Evolutionary conservation across 2,888 invertebrate species (phyloP), one percentile per base, ranked within the genome.

Genomic region (Cantharis lateralis): DNA sequence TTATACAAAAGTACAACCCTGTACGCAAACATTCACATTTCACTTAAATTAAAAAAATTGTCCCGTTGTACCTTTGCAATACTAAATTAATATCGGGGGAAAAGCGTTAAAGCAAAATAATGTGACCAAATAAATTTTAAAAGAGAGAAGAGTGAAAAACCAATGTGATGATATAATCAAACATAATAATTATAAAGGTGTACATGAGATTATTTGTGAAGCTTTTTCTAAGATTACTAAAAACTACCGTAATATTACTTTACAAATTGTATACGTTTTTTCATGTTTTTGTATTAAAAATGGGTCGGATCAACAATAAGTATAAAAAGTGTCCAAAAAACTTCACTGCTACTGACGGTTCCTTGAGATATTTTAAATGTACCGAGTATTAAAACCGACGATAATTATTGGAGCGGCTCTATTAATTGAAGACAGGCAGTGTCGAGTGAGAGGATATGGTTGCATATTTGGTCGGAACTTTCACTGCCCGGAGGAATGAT

Each of bases 231-330:
- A 80, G 79, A 81, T 48, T 72, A 78, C 81, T 82, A 82, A 79
- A 80, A 84, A 85, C 86, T 87, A 87, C 83, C 80, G 85, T 87
- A 87, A 85, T 80, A 80, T 78, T 86, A 86, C 87, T 87, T 88
- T 88, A 88, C 87, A 87, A 66, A 84, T 85, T 87, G 87, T 87
- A 87, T 87, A 87, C 85, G 85, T 82, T 81, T 81, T 81, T 83
- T 83, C 85, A n/a, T 48, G 48, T 48, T 48, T 48, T 48, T 24
- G 13, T 66, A 20, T 66, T 63, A 63, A 66, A 66, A 87, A 87
- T 87, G 87, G 84, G 86, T 85, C 85, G 86, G 81, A 82, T 86
- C 84, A 83, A 85, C 86, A 85, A 87, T 86, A 85, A 78, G 81
- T 87, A 86, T 86, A 87, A 87, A 88, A 88, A 87, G 84, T 85